Evolutionary conservation across 1,140 invertebrate species (phyloP).

Genomic region (Sinonovacula constricta): DNA sequence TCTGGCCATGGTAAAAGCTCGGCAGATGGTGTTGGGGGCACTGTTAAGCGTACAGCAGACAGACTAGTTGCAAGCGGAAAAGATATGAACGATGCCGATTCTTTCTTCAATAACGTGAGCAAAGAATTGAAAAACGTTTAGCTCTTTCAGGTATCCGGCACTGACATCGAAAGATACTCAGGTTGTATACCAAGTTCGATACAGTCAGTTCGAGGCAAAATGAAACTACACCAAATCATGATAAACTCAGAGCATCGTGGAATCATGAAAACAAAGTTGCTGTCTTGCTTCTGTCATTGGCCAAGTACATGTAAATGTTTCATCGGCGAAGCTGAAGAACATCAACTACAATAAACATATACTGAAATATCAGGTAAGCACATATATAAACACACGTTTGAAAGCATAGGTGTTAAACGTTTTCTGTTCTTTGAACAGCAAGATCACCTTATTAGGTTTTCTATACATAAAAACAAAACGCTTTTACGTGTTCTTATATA

Average conservation of each 20-base stretch:
- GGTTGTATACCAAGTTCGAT: neutral
- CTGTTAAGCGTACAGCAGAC: slow-evolving; percentile 2
- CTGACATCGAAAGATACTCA: neutral
- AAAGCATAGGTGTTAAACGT: too few relatives aligned
- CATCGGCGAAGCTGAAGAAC: neutral
- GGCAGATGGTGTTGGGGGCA: neutral
- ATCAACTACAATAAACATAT: too few relatives aligned
- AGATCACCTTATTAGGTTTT: too few relatives aligned
- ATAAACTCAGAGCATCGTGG: neutral
- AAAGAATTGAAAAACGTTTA: neutral
- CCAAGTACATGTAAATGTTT: neutral
- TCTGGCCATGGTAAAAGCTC: neutral
- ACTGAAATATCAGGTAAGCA: too few relatives aligned
- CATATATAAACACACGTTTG: too few relatives aligned
- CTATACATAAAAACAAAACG: too few relatives aligned
- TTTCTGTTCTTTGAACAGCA: too few relatives aligned
- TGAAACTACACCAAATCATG: neutral
- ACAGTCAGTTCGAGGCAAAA: neutral
- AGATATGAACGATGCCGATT: neutral
- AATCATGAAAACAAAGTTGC: neutral
- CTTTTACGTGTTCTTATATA: too few relatives aligned
- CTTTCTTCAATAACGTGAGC: neutral
- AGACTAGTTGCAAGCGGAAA: neutral
- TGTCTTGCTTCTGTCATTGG: neutral
- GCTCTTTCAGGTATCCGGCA: neutral